A percentile compares a stretch with the other conserved stretches of the same genome.
These are phyloP conservation scores for Caenorhabditis remanei DNA, from an alignment of 1,140 invertebrate species.

Conservation along the genomic window DNA sequence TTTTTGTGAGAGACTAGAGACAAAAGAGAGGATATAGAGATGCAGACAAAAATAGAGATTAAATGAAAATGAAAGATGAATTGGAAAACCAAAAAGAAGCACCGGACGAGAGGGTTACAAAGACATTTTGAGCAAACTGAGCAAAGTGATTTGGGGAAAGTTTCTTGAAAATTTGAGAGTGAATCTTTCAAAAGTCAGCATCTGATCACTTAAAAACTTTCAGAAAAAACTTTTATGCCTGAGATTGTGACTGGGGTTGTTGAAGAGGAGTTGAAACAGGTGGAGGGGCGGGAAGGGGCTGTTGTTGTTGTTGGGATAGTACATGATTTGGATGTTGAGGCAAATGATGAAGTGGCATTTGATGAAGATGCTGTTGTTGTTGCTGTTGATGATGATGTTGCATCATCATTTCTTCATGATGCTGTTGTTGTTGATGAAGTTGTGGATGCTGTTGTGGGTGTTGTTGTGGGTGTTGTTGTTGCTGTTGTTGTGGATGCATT, in stretches of 20 bases:
- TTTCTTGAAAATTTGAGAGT: background rate
- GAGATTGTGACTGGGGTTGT: constrained; percentile 19
- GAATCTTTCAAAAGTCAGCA: too few relatives aligned
- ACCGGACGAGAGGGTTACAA: background rate
- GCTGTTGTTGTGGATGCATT: constrained; percentile 35
- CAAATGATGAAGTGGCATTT: constrained; percentile 43
- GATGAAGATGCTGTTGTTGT: constrained; percentile 57
- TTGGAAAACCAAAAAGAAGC: background rate
- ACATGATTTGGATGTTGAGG: background rate
- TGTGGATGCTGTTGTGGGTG: constrained; percentile 31
- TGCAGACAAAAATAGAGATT: background rate
- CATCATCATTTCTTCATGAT: constrained; percentile 8
- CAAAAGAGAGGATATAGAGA: background rate
- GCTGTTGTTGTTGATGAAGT: constrained; percentile 42
- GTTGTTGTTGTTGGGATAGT: background rate
- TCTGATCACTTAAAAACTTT: background rate
- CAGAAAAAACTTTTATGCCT: background rate
- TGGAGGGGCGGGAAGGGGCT: background rate
- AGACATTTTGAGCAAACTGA: constrained; percentile 19
- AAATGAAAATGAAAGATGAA: background rate
- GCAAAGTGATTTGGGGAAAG: background rate
- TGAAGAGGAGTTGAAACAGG: background rate
- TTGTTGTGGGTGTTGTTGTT: constrained; percentile 24
- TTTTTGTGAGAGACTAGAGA: constrained; percentile 20
- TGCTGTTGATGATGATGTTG: constrained; percentile 44